Evolutionary conservation across 1,140 invertebrate genomes (phyloP), one percentile per base, ranked within the genome.

Genomic region (Papilio aristodemus): DNA sequence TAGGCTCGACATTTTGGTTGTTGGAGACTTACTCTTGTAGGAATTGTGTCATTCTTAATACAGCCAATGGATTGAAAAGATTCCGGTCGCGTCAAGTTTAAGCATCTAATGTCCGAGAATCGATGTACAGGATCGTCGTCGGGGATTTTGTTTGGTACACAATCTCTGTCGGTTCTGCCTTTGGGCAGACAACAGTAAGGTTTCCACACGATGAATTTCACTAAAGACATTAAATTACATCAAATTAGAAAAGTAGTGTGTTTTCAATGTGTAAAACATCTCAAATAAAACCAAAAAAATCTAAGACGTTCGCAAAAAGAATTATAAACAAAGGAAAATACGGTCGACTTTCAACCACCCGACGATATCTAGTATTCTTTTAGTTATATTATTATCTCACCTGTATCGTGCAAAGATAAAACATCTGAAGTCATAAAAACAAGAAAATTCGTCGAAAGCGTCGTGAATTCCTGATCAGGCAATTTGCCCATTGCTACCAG

Each of bases 61-160:
- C 87, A 89, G 4, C 85, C 82, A 58, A 66, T 59, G 3, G 76
- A 78, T 46, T 89, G 87, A 59, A 78, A 89, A n/a, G 77, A 76
- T 13, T 78, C 74, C 4, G 87, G 85, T 19, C 80, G 72, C 0
- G 86, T 89, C 67, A 89, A 71, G 38, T 89, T 88, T 13, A 84
- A 32, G 36, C 87, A 89, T 8, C 86, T 72, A 11, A 84, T 67
- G 9, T 77, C 72, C 0, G 83, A 84, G 73, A 85, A 87, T 8
- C 81, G 76, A 38, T 85, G 80, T 1, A 87, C 81, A 0, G 81
- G 82, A 64, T 87, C 85, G 59, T 87, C 84, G 25, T 79, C 73
- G 8, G 87, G 81, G 0, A 89, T 69, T 11, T 41, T 67, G 50
- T 78, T 83, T 10, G 82, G 84, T 0, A 75, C 74, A 46, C 85